A percentile compares a stretch with the other conserved stretches of the same genome.
These are phyloP conservation scores for Euthynnus affinis DNA, from an alignment of 2,797 vertebrate genomes.

Conservation along the genomic window DNA sequence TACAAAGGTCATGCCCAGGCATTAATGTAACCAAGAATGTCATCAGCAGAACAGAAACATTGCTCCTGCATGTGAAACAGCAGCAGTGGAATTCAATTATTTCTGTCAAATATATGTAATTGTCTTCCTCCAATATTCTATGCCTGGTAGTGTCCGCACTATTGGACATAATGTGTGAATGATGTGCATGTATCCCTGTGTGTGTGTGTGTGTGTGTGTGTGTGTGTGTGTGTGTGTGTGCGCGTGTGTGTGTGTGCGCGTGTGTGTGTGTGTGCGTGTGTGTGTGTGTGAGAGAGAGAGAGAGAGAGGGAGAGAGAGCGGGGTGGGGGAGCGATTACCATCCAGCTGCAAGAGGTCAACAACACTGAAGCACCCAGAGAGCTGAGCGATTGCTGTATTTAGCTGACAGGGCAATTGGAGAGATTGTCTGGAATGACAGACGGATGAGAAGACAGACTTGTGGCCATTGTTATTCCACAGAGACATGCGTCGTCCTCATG, in stretches of 20 bases:
- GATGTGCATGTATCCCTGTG: constrained; percentile 13
- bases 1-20: not conserved
- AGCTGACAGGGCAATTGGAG: constrained; percentile 17
- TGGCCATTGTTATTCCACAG: constrained; percentile 36
- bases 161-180: not conserved
- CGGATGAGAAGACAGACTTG: constrained; percentile 39
- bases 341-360: constrained; percentile 41
- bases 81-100: constrained; percentile 37
- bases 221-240: too few species aligned
- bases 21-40: not conserved
- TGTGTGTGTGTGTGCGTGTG: constrained; percentile 14
- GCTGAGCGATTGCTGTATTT: constrained; percentile 34
- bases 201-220: constrained; percentile 10
- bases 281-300: not conserved
- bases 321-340: constrained; percentile 10
- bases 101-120: constrained; percentile 38
- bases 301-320: too few species aligned
- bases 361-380: not conserved
- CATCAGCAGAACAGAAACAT: not conserved
- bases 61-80: constrained; percentile 4
- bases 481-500: not conserved
- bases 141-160: not conserved
- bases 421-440: constrained; percentile 27
- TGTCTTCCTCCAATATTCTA: constrained; percentile 19
- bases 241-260: constrained; percentile 17